These are phyloP conservation scores for Paedocypris sp. DNA, from an alignment of 2,113 vertebrate genomes.

Conservation along the genomic window DNA sequence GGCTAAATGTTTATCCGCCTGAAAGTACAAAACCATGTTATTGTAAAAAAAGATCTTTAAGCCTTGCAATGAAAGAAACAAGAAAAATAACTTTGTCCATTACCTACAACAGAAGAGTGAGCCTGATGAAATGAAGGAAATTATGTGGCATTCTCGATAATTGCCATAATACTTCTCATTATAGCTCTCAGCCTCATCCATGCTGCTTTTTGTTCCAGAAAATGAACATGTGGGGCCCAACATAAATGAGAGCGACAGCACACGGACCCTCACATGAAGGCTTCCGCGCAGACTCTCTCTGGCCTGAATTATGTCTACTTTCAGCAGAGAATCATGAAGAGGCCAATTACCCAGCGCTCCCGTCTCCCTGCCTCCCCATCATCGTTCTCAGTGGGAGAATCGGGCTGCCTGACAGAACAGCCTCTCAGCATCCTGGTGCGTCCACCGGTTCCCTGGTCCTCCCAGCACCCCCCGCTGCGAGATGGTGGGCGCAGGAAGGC, in stretches of 20 bases:
- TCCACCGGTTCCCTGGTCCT: slow-evolving; percentile 23
- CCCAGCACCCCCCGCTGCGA: slow-evolving; percentile 1
- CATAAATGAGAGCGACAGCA: slow-evolving; percentile 28
- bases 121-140: slow-evolving; percentile 24
- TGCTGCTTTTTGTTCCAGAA: slow-evolving; percentile 25
- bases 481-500: neutral
- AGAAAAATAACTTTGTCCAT: neutral
- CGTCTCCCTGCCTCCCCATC: slow-evolving; percentile 27
- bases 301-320: slow-evolving; percentile 34
- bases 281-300: neutral
- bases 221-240: slow-evolving; percentile 24
- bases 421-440: slow-evolving; percentile 20
- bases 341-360: slow-evolving; percentile 31
- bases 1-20: neutral
- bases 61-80: neutral
- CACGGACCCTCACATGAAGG: neutral
- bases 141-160: slow-evolving; percentile 23
- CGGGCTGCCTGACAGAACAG: slow-evolving; percentile 24
- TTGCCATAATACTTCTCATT: slow-evolving; percentile 33
- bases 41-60: neutral
- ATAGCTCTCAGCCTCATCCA: slow-evolving; percentile 17
- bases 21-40: neutral
- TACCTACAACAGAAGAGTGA: slow-evolving; percentile 3
- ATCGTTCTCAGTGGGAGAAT: slow-evolving; percentile 31
- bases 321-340: slow-evolving; percentile 30